These are phyloP conservation scores for Phainopepla nitens DNA, from an alignment of 2,113 vertebrate species.

Conservation along the genomic window DNA sequence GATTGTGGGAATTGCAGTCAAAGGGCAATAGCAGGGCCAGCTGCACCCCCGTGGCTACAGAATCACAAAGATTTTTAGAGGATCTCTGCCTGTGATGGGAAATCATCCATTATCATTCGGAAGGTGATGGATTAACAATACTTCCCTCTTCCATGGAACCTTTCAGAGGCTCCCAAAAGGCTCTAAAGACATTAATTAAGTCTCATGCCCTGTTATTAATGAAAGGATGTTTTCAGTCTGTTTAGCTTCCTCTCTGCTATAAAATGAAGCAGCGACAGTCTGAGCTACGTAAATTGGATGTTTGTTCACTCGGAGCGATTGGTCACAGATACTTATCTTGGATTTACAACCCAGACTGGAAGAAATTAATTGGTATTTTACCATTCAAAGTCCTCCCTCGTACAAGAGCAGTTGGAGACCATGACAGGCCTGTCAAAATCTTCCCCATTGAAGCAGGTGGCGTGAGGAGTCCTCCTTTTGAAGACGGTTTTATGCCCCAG, in stretches of 20 bases:
- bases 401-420: conserved; percentile 94
- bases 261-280: background rate
- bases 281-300: background rate
- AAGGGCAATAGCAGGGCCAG: background rate
- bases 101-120: background rate
- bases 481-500: conserved; percentile 90
- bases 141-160: background rate
- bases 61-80: background rate
- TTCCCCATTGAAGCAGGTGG: conserved; percentile 94
- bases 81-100: background rate
- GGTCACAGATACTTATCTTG: background rate
- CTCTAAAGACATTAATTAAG: conserved; percentile 6
- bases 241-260: background rate
- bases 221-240: conserved; percentile 34
- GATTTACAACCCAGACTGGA: background rate
- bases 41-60: background rate
- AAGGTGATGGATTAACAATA: background rate
- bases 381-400: conserved; percentile 96
- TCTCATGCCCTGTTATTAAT: background rate
- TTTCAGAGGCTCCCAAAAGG: background rate
- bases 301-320: background rate
- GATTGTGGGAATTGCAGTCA: background rate
- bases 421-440: conserved; percentile 93
- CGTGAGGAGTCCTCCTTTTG: conserved; percentile 91
- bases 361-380: conserved; percentile 59